Base-by-base conservation (phyloP, 2,113 vertebrate genomes). In the Serinus canaria region DNA sequence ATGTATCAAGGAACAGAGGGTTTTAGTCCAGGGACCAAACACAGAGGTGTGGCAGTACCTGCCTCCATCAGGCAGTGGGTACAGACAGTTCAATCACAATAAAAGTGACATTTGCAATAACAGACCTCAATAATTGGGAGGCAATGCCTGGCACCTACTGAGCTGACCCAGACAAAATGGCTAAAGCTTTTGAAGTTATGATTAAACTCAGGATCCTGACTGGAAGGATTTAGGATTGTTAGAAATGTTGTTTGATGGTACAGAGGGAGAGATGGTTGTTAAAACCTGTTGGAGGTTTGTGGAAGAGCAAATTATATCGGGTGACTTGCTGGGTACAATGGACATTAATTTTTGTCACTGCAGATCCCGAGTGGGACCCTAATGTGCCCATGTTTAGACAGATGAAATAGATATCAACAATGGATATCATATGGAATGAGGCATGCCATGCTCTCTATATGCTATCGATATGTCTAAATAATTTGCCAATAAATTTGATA, bases 331-430 rank as follows among this genome's bases (percentile, higher is more conserved):
- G n/a, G 23, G 28, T n/a, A 15, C 30, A 10, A 13, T 56, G 43
- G 19, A n/a, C 23, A 49, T 22, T 20, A 13, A 47, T 41, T 66
- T 39, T 66, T 6, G 1, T n/a, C 24, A 28, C 10, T 0, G 0
- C 23, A 24, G 50, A 13, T 56, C 10, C n/a, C 0, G 1, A 47
- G 59, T 47, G 50, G 19, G 28, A 64, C 18, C 2, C 19, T 56
- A 47, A n/a, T 23, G 15, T 47, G 18, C 22, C 22, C 69, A 8
- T 39, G 12, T 39, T 84, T 47, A 37, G n/a, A n/a, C 22, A 55
- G 23, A 20, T n/a, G 16, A 49, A 49, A 41, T 6, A 58, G 43
- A 13, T 41, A 66, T 10, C 24, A 66, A 11, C 43, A 75, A 16
- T 16, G 12, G 59, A 28, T 47, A 15, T 12, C 27, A 15, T 15